These are phyloP conservation scores for Ficedula albicollis DNA, from an alignment of 2,797 vertebrate species.

Conservation along the genomic window DNA sequence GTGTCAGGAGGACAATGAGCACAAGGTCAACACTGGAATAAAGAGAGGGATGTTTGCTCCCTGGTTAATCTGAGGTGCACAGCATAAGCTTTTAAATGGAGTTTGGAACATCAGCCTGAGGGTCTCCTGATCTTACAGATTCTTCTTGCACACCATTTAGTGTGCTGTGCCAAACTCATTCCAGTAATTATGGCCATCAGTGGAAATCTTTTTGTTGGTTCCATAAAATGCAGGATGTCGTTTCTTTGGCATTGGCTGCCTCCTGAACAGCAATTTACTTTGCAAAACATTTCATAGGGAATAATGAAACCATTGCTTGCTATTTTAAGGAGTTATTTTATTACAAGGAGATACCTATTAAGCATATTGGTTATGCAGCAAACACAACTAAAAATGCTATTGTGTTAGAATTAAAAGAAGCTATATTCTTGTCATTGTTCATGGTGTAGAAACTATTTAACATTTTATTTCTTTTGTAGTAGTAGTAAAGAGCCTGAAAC, in stretches of 20 bases:
- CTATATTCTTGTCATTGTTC: neutral
- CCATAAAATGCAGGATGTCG: neutral
- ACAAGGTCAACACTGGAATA: neutral
- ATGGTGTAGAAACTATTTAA: neutral
- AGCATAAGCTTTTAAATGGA: neutral
- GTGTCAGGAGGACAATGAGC: neutral
- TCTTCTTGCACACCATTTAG: neutral
- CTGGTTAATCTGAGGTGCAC: neutral
- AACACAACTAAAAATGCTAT: neutral
- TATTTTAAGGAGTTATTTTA: neutral
- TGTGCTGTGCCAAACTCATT: neutral
- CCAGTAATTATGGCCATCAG: accelerated
- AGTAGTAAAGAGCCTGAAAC: neutral
- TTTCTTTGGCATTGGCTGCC: neutral
- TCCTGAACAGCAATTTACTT: neutral
- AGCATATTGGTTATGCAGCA: neutral
- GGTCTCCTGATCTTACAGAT: neutral
- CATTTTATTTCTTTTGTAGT: neutral
- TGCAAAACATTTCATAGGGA: neutral
- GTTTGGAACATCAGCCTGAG: neutral
- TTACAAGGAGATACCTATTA: neutral
- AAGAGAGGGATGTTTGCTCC: neutral
- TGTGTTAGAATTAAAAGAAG: neutral
- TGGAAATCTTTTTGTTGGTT: neutral
- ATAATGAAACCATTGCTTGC: neutral